A percentile compares a stretch with the other conserved stretches of the same genome.
phyloP scores from a whole-genome alignment of 2,113 vertebrate genomes.

The Climacteris rufus region DNA sequence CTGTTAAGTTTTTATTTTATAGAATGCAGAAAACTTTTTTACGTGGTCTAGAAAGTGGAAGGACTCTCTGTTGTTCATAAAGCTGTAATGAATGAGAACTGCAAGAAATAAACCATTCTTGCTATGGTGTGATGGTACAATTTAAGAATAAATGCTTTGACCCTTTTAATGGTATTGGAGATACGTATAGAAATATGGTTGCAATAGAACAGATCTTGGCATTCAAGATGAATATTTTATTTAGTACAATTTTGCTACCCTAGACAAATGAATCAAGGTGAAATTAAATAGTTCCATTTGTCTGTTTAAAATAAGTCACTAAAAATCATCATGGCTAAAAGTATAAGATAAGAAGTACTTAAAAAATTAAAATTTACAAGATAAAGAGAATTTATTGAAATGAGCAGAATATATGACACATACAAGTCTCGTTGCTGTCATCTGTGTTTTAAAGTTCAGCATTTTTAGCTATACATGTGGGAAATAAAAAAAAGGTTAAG shows the following conservation, averaged over 20 bases:
- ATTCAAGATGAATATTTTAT: background rate
- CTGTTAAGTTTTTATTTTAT: background rate
- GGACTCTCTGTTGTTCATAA: background rate
- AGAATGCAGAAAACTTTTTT: background rate
- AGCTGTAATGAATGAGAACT: background rate
- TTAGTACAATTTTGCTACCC: background rate
- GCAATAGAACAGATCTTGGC: background rate
- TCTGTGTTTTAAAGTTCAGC: background rate
- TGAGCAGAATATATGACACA: background rate
- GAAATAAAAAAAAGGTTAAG: background rate
- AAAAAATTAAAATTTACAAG: background rate
- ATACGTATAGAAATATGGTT: background rate
- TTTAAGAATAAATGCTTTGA: background rate
- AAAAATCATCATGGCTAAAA: background rate
- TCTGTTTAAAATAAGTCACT: background rate
- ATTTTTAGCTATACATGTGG: background rate
- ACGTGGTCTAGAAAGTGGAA: background rate
- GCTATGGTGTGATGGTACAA: background rate
- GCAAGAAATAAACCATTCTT: background rate
- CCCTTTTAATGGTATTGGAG: background rate
- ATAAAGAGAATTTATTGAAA: background rate
- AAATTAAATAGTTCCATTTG: background rate
- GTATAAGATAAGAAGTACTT: background rate
- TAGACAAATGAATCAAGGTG: background rate
- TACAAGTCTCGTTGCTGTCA: background rate